Base-by-base conservation (phyloP, 2,113 vertebrate species). In the Tenrec ecaudatus region DNA sequence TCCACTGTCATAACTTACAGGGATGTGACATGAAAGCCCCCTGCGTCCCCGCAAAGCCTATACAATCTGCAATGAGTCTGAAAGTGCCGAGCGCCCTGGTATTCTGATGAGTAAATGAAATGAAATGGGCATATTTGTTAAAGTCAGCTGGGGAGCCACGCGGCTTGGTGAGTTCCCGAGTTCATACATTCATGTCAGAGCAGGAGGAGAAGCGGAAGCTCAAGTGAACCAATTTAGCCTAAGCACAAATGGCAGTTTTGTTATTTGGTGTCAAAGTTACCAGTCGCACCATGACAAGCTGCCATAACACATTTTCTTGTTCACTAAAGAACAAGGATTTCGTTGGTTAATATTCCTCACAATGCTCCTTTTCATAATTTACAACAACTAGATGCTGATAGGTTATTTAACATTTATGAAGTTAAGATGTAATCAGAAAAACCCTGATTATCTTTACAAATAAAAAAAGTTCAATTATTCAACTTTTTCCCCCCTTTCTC, bases 371-470 rank as follows among this genome's bases (percentile, higher is more conserved):
- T 99, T 99, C 99, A 99, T 99, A 99, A 99, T 99, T 99, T 99
- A 99, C 99, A 98, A 98, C 99, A 99, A 99, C 99, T 99, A 99
- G 99, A 99, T 98, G 98, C 99, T 99, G 99, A 99, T 99, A 99
- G 99, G 99, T 99, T 99, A 99, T 99, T 99, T 99, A 99, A 99
- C 99, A 99, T 99, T 99, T 99, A 99, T 99, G 99, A 99, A 99
- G 99, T 99, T 99, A 98, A 99, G 98, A 99, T 99, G 99, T 99
- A 99, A 99, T 98, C 99, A 99, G 99, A 99, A 99, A 98, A 97
- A 98, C 98, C 98, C 98, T 99, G 99, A 99, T 99, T 99, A 99
- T 99, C 99, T 99, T 99, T 99, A 99, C 98, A 99, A 99, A 99
- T 99, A 99, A 99, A 99, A 40, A 99, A 99, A 99, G 98, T 99